Base-by-base conservation (phyloP, 2,797 vertebrate species). In the Acanthis flammea region DNA sequence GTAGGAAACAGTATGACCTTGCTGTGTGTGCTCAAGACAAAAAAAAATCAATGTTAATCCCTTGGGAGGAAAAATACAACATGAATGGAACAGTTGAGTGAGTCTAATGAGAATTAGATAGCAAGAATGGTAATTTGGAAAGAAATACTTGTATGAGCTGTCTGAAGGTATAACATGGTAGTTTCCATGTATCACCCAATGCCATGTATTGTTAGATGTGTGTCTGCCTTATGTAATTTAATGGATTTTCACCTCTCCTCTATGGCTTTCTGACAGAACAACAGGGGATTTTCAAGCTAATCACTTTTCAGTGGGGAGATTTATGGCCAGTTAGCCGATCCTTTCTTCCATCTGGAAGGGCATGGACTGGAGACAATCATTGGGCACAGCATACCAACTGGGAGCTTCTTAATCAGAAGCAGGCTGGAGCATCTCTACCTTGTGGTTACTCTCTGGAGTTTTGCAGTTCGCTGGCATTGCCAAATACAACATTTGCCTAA, bases 21-120 rank as follows among this genome's bases (percentile, higher is more conserved):
- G 88, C 81, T 90, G 22, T 92, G 63, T 90, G 62, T 73, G 66
- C 3, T 4, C 25, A 80, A 84, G 67, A 74, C 70, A 70, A 88
- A 95, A 90, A 90, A 63, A 41, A 94, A 65, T 93, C 94, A 67
- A 92, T 96, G 79, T 73, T 92, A 75, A 76, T 92, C 83, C 70
- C 60, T 65, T 78, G 62, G 66, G 78, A 93, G 68, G 84, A 88
- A 90, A 95, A 95, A 77, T 77, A 53, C 4, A 88, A 87, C 88
- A 93, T 95, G 86, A 93, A 75, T 8, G 14, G 86, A 95, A 88
- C 82, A 81, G 70, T 24, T 91, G 78, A 94, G 58, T 88, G 86
- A 94, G 37, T 53, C 86, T 94, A 91, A 94, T 97, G 82, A 96
- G 79, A 96, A 72, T 92, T 82, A 91, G 68, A 93, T 96, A 72